Conservation (phyloP, 2,113 vertebrate species). For the Delphinus delphis region DNA sequence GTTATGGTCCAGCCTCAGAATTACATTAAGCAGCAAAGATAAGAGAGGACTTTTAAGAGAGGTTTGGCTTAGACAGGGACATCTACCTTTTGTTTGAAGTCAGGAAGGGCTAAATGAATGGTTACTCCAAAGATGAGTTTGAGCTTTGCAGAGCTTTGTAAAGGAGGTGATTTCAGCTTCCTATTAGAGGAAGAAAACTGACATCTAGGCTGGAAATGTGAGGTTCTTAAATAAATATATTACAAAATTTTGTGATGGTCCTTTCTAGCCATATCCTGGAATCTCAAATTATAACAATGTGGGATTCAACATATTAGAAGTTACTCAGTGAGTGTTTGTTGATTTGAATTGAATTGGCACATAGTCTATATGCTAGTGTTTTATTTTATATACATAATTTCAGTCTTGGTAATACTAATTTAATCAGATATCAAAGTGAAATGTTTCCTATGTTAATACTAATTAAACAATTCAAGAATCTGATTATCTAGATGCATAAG, state of each 20-base stretch:
- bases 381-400: not conserved
- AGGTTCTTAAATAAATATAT: not conserved
- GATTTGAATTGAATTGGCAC: not conserved
- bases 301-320: not conserved
- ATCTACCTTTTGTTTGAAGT: not conserved
- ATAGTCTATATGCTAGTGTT: not conserved
- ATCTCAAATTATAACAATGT: not conserved
- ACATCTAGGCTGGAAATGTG: not conserved
- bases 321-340: not conserved
- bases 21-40: not conserved
- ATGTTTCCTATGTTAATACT: not conserved
- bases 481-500: not conserved
- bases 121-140: not conserved
- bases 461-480: not conserved
- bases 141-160: not conserved
- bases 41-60: not conserved
- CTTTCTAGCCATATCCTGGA: not conserved
- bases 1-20: not conserved
- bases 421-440: not conserved
- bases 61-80: not conserved
- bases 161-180: not conserved
- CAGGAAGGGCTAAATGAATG: not conserved
- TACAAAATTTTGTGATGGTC: not conserved
- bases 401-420: not conserved
- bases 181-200: not conserved